These are phyloP conservation scores for Phymanthus crucifer DNA, from an alignment of 92 coral and sea anemone genomes.

Conservation along the genomic window DNA sequence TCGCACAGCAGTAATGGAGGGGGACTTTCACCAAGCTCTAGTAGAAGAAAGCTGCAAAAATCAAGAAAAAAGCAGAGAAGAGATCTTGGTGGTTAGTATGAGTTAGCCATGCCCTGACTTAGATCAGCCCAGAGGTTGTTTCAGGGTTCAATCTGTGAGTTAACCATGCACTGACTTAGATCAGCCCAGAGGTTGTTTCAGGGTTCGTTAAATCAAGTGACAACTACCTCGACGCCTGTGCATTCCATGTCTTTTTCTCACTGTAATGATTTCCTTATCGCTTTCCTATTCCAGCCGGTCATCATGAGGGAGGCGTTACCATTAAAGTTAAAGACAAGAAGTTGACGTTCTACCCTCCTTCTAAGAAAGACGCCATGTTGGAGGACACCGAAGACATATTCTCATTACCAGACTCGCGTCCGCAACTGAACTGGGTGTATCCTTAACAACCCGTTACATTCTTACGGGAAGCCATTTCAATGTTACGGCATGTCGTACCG, in stretches of 20 bases:
- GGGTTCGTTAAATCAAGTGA: background rate
- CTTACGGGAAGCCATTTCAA: too few species aligned
- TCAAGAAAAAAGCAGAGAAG: constrained; percentile 68
- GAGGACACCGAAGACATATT: constrained; percentile 52
- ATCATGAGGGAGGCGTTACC: constrained; percentile 51
- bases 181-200: background rate
- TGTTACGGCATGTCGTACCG: too few species aligned
- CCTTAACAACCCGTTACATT: constrained; percentile 31
- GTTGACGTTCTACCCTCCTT: constrained; percentile 70
- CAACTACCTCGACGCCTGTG: too few species aligned
- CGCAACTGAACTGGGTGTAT: constrained; percentile 88
- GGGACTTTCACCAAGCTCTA: too few species aligned
- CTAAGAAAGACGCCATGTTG: constrained; percentile 53
- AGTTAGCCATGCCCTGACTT: too few species aligned
- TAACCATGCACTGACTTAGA: background rate
- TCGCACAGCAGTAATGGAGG: too few species aligned
- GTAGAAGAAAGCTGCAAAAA: too few species aligned
- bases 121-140: too few species aligned
- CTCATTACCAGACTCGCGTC: constrained; percentile 64
- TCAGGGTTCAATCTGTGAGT: background rate
- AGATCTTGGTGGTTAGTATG: too few species aligned
- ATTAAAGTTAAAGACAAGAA: constrained; percentile 72
- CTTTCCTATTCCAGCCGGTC: constrained; percentile 38
- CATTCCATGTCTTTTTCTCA: background rate
- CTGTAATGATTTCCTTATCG: background rate